These are phyloP conservation scores for Sycon ciliatum DNA, from an alignment of 37 sponge, comb jelly and placozoan genomes.

Conservation along the genomic window DNA sequence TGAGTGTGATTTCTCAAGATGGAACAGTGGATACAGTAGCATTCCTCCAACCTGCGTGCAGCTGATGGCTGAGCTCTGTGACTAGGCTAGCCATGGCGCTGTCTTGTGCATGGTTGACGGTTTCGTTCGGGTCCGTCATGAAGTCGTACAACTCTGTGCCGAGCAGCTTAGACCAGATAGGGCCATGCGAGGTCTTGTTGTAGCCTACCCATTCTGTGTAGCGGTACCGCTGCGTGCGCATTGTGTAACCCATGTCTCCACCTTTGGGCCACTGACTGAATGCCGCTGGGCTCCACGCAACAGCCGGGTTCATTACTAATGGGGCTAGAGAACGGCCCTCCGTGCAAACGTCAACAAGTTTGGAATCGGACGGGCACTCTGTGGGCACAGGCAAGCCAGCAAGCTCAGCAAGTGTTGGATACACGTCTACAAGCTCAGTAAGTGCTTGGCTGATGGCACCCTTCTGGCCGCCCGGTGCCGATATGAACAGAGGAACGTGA, in stretches of 20 bases:
- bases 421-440: constrained; percentile 28
- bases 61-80: neutral
- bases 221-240: constrained; percentile 20
- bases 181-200: constrained; percentile 11
- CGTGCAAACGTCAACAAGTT: constrained; percentile 10
- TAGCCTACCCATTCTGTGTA: constrained; percentile 29
- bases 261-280: constrained; percentile 33
- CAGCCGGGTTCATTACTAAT: constrained; percentile 14
- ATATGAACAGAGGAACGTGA: constrained; percentile 31
- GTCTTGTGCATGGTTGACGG: constrained; percentile 11
- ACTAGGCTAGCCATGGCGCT: constrained; percentile 5
- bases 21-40: too few relatives aligned
- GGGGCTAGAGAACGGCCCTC: constrained; percentile 23
- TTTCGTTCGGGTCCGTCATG: constrained; percentile 29
- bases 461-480: constrained; percentile 23
- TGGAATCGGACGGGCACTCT: constrained; percentile 18
- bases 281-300: constrained; percentile 22
- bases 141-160: constrained; percentile 32
- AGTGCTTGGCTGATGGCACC: constrained; percentile 16
- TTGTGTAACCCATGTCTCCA: constrained; percentile 35
- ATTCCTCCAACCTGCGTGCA: constrained; percentile 31
- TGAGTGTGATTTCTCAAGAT: too few relatives aligned
- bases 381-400: constrained; percentile 2
- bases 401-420: constrained; percentile 21
- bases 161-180: constrained; percentile 14